Evolutionary conservation across 2,888 invertebrate species (phyloP).

Genomic region (Coremacera marginata): DNA sequence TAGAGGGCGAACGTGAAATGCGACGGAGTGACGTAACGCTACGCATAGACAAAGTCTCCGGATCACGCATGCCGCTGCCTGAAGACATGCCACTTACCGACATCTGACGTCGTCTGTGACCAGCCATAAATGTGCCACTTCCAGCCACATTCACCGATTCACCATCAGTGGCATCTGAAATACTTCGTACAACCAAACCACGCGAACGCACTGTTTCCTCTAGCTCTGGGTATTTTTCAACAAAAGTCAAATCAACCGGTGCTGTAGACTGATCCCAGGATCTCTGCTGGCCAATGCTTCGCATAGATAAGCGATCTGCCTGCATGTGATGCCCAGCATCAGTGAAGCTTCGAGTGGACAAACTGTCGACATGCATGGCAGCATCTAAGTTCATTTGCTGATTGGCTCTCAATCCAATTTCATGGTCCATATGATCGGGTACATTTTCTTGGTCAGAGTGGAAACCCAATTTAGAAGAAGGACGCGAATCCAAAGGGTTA

Average conservation of each 20-base stretch:
- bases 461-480: slow-evolving; percentile 73
- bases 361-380: slow-evolving; percentile 53
- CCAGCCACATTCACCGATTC: slow-evolving; percentile 46
- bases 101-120: slow-evolving; percentile 56
- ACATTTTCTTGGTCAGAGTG: slow-evolving; percentile 57
- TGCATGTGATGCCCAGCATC: slow-evolving; percentile 51
- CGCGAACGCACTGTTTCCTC: slow-evolving; percentile 61
- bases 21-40: slow-evolving; percentile 65
- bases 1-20: slow-evolving; percentile 65
- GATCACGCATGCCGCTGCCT: slow-evolving; percentile 55
- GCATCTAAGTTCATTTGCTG: slow-evolving; percentile 43
- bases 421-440: slow-evolving; percentile 12
- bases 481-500: slow-evolving; percentile 76
- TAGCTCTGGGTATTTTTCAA: slow-evolving; percentile 62
- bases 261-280: slow-evolving; percentile 45
- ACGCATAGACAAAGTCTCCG: slow-evolving; percentile 63
- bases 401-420: neutral
- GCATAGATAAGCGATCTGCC: slow-evolving; percentile 53
- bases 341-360: slow-evolving; percentile 59
- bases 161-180: slow-evolving; percentile 62
- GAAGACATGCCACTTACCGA: slow-evolving; percentile 62
- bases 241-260: slow-evolving; percentile 60
- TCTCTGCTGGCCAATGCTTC: slow-evolving; percentile 54
- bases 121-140: slow-evolving; percentile 51
- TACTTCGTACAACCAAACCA: slow-evolving; percentile 65